A percentile compares a stretch with the other conserved stretches of the same genome.
Evolutionary conservation across 1,140 invertebrate genomes (phyloP).

Genomic region (Drosophila elegans): DNA sequence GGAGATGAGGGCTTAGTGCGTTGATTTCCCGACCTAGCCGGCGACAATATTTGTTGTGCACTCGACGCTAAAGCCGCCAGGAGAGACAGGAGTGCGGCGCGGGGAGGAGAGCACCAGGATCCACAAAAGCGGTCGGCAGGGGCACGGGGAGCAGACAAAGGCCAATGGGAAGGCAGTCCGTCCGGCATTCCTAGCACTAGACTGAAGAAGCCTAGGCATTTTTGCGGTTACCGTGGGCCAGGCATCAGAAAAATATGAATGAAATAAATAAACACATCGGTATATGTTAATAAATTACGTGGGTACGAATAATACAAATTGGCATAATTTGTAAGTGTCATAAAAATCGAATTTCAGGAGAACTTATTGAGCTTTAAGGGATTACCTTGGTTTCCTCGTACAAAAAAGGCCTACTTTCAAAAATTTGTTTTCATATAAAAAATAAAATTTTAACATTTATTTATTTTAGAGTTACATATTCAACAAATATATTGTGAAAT

Average conservation of each 20-base stretch:
- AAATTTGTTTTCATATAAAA: too few relatives aligned
- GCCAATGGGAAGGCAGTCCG: slow-evolving; percentile 66
- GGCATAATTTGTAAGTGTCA: too few relatives aligned
- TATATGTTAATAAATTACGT: too few relatives aligned
- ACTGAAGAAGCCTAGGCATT: slow-evolving; percentile 56
- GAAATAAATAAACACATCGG: not conserved
- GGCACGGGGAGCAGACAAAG: slow-evolving; percentile 40
- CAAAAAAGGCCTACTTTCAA: too few relatives aligned
- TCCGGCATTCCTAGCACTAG: slow-evolving; percentile 23
- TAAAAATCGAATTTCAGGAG: too few relatives aligned
- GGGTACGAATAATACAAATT: too few relatives aligned
- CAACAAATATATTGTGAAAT: too few relatives aligned
- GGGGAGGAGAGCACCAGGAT: slow-evolving; percentile 28
- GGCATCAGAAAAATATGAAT: not conserved
- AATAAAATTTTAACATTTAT: too few relatives aligned
- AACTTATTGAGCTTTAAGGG: too few relatives aligned
- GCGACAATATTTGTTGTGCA: slow-evolving; percentile 83
- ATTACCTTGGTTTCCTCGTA: too few relatives aligned
- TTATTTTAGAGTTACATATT: too few relatives aligned
- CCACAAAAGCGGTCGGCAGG: slow-evolving; percentile 17
- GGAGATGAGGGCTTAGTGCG: slow-evolving; percentile 66
- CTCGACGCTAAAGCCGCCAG: slow-evolving; percentile 59
- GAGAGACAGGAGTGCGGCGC: slow-evolving; percentile 19
- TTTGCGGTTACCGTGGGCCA: slow-evolving; percentile 44
- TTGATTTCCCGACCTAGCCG: slow-evolving; percentile 81